phyloP scores from a whole-genome alignment of 1,140 invertebrate genomes.

The Bombus sibiricus region DNA sequence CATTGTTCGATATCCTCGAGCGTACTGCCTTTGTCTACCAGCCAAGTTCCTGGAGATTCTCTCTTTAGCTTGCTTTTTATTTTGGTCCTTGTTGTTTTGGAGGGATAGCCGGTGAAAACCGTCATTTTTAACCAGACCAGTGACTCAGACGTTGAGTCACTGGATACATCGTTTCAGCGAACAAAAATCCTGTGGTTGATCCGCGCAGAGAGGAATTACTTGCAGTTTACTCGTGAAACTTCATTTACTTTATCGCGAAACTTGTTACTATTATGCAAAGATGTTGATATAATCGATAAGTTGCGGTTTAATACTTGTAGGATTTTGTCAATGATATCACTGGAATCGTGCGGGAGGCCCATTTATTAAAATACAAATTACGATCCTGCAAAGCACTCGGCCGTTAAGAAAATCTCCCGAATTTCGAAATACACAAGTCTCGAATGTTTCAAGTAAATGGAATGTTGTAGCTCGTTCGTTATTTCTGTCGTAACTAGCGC shows the following conservation, averaged over 20 bases:
- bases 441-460: neutral
- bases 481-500: neutral
- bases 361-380: neutral
- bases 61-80: neutral
- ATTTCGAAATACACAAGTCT: neutral
- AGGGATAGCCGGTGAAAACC: neutral
- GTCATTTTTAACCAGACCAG: too few relatives aligned
- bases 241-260: too few relatives aligned
- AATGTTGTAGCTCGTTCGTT: neutral
- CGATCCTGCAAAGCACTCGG: too few relatives aligned
- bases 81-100: neutral
- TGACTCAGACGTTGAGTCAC: neutral
- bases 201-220: too few relatives aligned
- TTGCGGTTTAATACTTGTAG: too few relatives aligned
- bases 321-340: too few relatives aligned
- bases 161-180: too few relatives aligned
- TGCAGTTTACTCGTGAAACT: too few relatives aligned
- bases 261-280: too few relatives aligned
- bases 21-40: neutral
- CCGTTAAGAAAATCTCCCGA: neutral
- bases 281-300: too few relatives aligned
- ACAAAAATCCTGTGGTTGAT: too few relatives aligned
- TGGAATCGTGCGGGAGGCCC: accelerated
- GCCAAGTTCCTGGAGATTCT: neutral
- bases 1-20: neutral